Evolutionary conservation across 2,888 invertebrate species (phyloP), one percentile per base, ranked within the genome.

Genomic region (Hydrotaea cyrtoneurina): DNA sequence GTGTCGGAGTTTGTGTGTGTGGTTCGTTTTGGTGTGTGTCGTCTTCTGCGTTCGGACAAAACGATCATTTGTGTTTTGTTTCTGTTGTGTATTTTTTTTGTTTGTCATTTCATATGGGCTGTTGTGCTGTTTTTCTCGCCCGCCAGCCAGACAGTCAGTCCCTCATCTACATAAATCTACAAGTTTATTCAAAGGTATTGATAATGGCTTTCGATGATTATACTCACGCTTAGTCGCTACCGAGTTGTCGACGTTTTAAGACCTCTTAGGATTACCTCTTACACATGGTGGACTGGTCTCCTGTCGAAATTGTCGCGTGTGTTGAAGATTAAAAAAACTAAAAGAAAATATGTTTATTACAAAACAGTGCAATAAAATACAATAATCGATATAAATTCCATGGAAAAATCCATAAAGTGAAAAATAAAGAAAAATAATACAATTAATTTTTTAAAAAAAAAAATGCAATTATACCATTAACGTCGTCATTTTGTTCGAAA

Each of bases 181-280:
- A 46, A 23, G 39, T 39, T 19, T 62, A 55, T 78, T 69, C 69
- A 69, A 46, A 50, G 82, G 74, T 80, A 82, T 80, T 85, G 76
- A 82, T 79, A 82, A 85, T 85, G 66, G 31, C n/a, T 73, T 77
- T 71, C 19, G 78, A 64, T 26, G 46, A 66, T 66, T 72, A 50
- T 43, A 43, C 26, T 19, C 72, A 62, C 78, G 79, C 77, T 82
- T 82, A 85, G 85, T 85, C 82, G 85, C n/a, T 72, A 71, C 23
- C 17, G 10, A 75, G 74, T 79, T 82, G 78, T 78, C 71, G 77
- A 75, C 72, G 71, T 50, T 79, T 82, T 31, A 74, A 76, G 75
- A 82, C 59, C 77, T 74, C 74, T 76, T 72, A 23, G 72, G 50
- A 64, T 31, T 79, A 39, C 10, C 13, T 3, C 26, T 19, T 55